phyloP scores from a whole-genome alignment of 2,113 vertebrate species.

The Macheiramphus alcinus region DNA sequence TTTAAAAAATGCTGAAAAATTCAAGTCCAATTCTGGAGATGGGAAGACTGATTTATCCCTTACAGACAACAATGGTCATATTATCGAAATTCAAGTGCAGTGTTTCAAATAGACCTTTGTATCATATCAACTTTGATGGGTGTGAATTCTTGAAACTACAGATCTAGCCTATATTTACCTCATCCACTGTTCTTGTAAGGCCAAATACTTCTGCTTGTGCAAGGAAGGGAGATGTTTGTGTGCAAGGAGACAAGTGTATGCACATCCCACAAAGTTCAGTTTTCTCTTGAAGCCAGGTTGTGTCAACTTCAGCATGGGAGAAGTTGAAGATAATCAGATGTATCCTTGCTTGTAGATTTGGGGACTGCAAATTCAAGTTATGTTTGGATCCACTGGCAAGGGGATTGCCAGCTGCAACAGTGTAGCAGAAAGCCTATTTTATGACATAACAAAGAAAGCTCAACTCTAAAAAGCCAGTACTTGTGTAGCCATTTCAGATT shows the following conservation, averaged over 20 bases:
- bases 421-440: background rate
- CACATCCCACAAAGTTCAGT: background rate
- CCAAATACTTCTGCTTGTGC: background rate
- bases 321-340: background rate
- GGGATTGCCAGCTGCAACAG: background rate
- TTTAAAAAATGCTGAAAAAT: background rate
- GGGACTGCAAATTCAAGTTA: background rate
- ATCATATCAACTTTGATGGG: background rate
- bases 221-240: background rate
- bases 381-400: background rate
- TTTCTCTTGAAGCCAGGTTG: background rate
- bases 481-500: background rate
- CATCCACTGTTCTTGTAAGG: background rate
- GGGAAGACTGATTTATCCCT: background rate
- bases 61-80: background rate
- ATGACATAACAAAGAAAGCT: background rate
- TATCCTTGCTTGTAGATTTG: background rate
- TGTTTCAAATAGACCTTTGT: background rate
- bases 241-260: rapidly evolving
- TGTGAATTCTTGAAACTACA: background rate
- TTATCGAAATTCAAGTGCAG: background rate
- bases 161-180: background rate
- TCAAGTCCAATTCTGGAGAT: background rate
- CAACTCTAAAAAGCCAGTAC: background rate
- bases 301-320: background rate